Evolutionary conservation across 2,888 invertebrate genomes (phyloP), one percentile per base, ranked within the genome.

Genomic region (Dermolepida albohirtum): DNA sequence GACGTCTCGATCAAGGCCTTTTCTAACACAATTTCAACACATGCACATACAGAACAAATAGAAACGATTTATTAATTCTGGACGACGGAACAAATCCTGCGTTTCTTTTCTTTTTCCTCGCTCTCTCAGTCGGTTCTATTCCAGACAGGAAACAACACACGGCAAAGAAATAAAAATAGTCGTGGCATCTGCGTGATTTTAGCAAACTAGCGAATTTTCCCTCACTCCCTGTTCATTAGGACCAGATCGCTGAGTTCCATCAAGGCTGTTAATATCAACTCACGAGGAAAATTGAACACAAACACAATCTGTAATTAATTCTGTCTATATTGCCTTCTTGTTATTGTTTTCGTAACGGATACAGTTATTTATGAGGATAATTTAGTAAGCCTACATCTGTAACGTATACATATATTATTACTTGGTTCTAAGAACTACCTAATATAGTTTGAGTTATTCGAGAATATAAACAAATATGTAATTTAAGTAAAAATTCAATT

Each of bases 31-130:
- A 54, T 17, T 54, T 40, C 54, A 54, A 39, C 54, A 29, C 8
- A 17, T 34, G 6, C 34, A 34, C 34, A 34, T 34, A 34, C 34
- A 34, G 6, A 6, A 2, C 54, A 54, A 40, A 40, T 16, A 40
- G 40, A 54, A 54, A 54, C 40, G 54, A 54, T 54, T 54, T 54
- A 54, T 41, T 54, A 54, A 40, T 40, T 11, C 40, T 16, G 34
- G 10, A 10, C 54, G 40, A 1, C 54, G 54, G 54, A 54, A 54
- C 40, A 54, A n/a, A 40, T 54, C 54, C 16, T 40, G 14, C 14
- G 40, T 16, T 17, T 12, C 11, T 40, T 40, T 12, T 16, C 10
- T 40, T 34, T 10, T 34, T 6, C 1, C 6, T 6, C 10, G 1
- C 4, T 34, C 34, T 40, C 4, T 22, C 22, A 22, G 22, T 54